Evolutionary conservation across 1,140 invertebrate genomes (phyloP), one percentile per base, ranked within the genome.

Genomic region (Euwallacea similis): DNA sequence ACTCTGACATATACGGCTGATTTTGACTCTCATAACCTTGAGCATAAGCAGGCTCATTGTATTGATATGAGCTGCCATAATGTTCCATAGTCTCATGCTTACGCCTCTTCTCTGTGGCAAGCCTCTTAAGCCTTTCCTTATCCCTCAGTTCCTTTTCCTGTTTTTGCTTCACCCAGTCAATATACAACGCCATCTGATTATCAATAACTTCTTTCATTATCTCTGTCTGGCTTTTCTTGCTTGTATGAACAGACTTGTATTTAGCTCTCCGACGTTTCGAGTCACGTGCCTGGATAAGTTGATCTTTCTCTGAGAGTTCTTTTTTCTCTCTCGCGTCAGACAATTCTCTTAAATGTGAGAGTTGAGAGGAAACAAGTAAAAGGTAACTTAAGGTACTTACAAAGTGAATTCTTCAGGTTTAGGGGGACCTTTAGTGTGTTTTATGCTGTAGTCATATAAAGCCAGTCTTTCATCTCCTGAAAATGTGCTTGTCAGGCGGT

Each of bases 141-240:
- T 71, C 69, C 41, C 15, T 10, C 50, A 15, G 33, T 59, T 71
- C 61, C 33, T 64, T 43, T 41, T 66, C 58, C 16, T 76, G 68
- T 73, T 74, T 72, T 50, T 53, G 55, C 46, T 67, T 59, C 11
- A 72, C 42, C 70, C 70, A 79, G 7, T 80, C 77, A 56, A 59
- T 64, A 62, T 80, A 81, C 50, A 77, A 42, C 44, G 77, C 76
- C 80, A 81, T 82, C 71, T 90, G 88, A 42, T 87, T 85, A 64
- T 83, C 81, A 63, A 90, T 88, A 7, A 90, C 83, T 78, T 88
- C 87, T 8, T 87, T 82, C 10, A 89, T 77, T 21, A 88, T 84
- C 80, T 90, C 87, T 0, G 83, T 85, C 41, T 89, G 85, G 66
- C 86, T 89, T 74, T 86, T 86, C 76, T 88, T 88, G 76, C 88